A percentile compares a stretch with the other conserved stretches of the same genome.
Evolutionary conservation across 2,113 vertebrate genomes (phyloP).

Genomic region (Gymnocephalus cernua): DNA sequence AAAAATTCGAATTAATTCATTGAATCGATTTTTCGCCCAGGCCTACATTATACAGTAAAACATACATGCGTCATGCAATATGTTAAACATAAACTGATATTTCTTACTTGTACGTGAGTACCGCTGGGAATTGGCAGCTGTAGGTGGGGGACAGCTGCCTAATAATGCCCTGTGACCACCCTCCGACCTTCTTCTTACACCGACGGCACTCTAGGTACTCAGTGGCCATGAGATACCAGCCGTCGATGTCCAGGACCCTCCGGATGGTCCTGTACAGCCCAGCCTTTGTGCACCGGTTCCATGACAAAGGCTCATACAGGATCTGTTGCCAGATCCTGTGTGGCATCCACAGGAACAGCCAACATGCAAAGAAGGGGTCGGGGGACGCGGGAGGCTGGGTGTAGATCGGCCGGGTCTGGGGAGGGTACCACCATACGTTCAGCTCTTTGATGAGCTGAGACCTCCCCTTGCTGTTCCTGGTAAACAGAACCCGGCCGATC

Average conservation of each 20-base stretch:
- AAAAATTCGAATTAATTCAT: too few species aligned
- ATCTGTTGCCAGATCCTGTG: neutral
- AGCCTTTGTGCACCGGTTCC: too few species aligned
- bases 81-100: neutral
- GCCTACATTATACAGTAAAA: too few species aligned
- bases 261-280: too few species aligned
- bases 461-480: neutral
- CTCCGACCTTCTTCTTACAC: neutral
- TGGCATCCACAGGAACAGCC: too few species aligned
- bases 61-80: too few species aligned
- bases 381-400: too few species aligned
- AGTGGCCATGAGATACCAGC: slow-evolving; percentile 3
- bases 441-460: neutral
- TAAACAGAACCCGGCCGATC: neutral
- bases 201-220: neutral
- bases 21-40: too few species aligned
- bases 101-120: neutral
- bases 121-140: neutral
- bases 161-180: neutral
- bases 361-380: too few species aligned
- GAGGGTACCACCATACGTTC: neutral
- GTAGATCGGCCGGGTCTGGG: too few species aligned
- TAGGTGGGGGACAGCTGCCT: neutral
- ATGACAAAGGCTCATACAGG: too few species aligned
- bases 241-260: neutral